These are phyloP conservation scores for Spinus pinus DNA, from an alignment of 2,797 vertebrate species.

Conservation along the genomic window DNA sequence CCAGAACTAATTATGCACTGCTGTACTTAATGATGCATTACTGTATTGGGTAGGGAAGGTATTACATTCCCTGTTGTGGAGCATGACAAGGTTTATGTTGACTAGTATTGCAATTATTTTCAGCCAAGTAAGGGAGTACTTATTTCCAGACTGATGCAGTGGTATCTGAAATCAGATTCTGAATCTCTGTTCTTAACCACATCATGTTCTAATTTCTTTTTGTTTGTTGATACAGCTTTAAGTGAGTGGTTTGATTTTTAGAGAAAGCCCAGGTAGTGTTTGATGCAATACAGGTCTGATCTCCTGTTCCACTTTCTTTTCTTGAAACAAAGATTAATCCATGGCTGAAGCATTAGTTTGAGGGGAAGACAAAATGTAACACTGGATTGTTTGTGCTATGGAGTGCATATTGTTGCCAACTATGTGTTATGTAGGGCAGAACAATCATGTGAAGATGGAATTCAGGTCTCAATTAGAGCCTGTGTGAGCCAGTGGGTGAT, in stretches of 20 bases:
- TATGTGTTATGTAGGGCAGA: neutral
- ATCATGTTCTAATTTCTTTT: neutral
- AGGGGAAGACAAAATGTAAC: neutral
- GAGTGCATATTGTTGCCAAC: neutral
- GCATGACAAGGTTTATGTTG: neutral
- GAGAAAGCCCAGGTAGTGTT: neutral
- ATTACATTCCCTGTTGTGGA: neutral
- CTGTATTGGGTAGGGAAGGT: neutral
- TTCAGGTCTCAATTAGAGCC: neutral
- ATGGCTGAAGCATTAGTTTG: neutral
- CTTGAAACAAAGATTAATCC: neutral
- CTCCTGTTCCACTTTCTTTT: neutral
- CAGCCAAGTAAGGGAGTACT: neutral
- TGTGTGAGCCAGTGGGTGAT: neutral
- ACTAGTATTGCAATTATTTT: neutral
- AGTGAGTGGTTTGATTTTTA: neutral
- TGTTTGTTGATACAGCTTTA: neutral
- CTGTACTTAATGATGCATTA: constrained; percentile 10
- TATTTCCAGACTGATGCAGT: neutral
- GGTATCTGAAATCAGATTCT: neutral
- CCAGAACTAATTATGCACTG: neutral
- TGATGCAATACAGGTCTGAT: neutral
- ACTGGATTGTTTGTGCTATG: neutral
- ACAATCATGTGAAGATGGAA: neutral
- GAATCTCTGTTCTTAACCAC: neutral